phyloP scores from a whole-genome alignment of 2,888 invertebrate genomes.

The Melanargia galathea region DNA sequence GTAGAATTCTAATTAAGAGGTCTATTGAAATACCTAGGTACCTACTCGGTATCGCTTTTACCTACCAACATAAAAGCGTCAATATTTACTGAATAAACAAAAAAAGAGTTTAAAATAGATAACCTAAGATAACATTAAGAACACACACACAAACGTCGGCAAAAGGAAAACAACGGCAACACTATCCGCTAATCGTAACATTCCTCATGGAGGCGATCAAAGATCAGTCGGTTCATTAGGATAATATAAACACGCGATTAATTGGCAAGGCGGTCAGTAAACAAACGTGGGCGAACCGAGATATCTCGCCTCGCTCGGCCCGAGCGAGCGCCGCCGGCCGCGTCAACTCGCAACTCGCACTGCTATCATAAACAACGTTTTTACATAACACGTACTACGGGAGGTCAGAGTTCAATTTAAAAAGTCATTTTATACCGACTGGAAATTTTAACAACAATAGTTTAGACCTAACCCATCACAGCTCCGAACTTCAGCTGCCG shows the following conservation, averaged over 20 bases:
- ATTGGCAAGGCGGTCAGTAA: constrained; percentile 47
- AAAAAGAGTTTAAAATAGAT: constrained; percentile 10
- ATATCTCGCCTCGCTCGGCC: constrained; percentile 30
- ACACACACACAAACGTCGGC: constrained; percentile 4
- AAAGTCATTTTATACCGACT: no score
- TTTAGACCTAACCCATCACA: no score
- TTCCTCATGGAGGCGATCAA: constrained; percentile 33
- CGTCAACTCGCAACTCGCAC: constrained; percentile 23
- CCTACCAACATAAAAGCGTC: not conserved
- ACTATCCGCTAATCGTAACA: constrained; percentile 23
- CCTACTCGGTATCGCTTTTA: not conserved
- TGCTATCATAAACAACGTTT: constrained; percentile 17
- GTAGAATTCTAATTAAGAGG: not conserved
- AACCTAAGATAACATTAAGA: constrained; percentile 25
- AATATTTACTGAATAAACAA: constrained; percentile 10
- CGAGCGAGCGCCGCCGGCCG: constrained; percentile 14
- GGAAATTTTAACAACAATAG: no score
- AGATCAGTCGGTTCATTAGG: constrained; percentile 40
- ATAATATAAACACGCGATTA: constrained; percentile 51
- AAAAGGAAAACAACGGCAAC: constrained; percentile 24
- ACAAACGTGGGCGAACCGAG: constrained; percentile 42
- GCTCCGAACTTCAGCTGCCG: no score
- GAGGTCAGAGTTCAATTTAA: no score
- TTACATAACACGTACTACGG: constrained; percentile 15
- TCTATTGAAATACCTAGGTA: not conserved